Percentiles rank a stretch among this genome's conserved stretches.
Conservation (phyloP, 1,140 invertebrate species). For the Ips nitidus region DNA sequence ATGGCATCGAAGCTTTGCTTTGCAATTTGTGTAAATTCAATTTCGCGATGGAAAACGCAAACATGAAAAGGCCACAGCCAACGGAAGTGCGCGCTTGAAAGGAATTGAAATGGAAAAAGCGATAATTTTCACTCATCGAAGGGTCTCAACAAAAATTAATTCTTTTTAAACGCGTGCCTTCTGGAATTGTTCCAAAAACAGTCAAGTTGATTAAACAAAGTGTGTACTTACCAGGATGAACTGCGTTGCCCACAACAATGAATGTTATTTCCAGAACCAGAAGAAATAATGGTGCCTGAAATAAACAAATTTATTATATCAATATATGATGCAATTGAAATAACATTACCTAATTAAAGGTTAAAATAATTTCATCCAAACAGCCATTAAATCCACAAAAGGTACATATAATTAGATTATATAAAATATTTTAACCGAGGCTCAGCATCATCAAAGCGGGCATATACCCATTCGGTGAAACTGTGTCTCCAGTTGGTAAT, state of each 20-base stretch:
- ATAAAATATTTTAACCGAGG: too few relatives aligned
- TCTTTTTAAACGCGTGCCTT: background rate
- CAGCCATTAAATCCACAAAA: too few relatives aligned
- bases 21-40: slow-evolving; percentile 4
- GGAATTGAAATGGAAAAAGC: slow-evolving; percentile 8
- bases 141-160: background rate
- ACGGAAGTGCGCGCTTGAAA: slow-evolving; percentile 4
- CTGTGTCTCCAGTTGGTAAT: slow-evolving; percentile 7
- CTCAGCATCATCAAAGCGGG: too few relatives aligned
- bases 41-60: slow-evolving; percentile 9
- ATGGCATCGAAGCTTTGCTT: background rate
- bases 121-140: slow-evolving; percentile 8
- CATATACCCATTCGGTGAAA: background rate
- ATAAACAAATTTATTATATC: slow-evolving; percentile 29
- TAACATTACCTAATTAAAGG: too few relatives aligned
- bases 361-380: too few relatives aligned
- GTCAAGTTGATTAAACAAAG: too few relatives aligned
- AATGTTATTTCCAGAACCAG: slow-evolving; percentile 46
- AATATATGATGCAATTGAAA: too few relatives aligned
- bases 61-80: slow-evolving; percentile 8
- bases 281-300: slow-evolving; percentile 47
- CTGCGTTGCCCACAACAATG: slow-evolving; percentile 45
- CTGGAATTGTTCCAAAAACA: background rate
- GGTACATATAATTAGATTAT: too few relatives aligned
- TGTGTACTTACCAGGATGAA: slow-evolving; percentile 47